Percentiles rank a stretch among this genome's conserved stretches.
Conservation (phyloP, 1,140 invertebrate genomes). For the Propsilocerus akamusi region DNA sequence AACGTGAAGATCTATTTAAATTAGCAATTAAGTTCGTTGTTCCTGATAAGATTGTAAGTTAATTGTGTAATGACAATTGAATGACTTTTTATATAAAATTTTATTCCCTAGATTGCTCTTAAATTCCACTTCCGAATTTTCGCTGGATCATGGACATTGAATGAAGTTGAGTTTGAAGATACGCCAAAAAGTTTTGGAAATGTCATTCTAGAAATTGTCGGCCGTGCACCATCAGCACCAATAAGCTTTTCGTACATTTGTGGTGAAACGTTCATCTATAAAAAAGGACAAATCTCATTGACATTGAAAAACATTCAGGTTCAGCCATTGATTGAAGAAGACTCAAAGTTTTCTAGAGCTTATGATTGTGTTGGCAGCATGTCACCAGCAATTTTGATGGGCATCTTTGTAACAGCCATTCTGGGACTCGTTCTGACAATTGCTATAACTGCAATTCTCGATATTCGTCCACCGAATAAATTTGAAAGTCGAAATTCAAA, state of each 20-base stretch:
- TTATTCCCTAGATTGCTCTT: slow-evolving; percentile 14
- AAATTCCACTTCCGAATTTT: slow-evolving; percentile 18
- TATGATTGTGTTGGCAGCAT: slow-evolving; percentile 85
- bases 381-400: slow-evolving; percentile 77
- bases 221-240: slow-evolving; percentile 25
- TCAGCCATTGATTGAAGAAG: slow-evolving; percentile 30
- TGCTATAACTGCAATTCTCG: slow-evolving; percentile 75
- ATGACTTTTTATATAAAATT: too few species aligned
- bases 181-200: slow-evolving; percentile 8
- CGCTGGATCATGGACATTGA: slow-evolving; percentile 29
- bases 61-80: slow-evolving; percentile 16
- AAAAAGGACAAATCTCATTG: slow-evolving; percentile 23
- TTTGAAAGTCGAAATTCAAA: slow-evolving; percentile 97
- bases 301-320: slow-evolving; percentile 28
- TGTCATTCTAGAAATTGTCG: slow-evolving; percentile 13
- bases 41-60: slow-evolving; percentile 12
- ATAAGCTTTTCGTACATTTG: slow-evolving; percentile 30
- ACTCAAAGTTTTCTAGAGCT: slow-evolving; percentile 38
- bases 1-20: slow-evolving; percentile 8
- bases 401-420: slow-evolving; percentile 64
- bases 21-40: slow-evolving; percentile 16
- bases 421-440: slow-evolving; percentile 58
- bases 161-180: slow-evolving; percentile 29
- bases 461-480: slow-evolving; percentile 92
- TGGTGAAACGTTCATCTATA: slow-evolving; percentile 26